These are phyloP conservation scores for Scolanthus callimorphus DNA, from an alignment of 92 coral and sea anemone species.

Conservation along the genomic window DNA sequence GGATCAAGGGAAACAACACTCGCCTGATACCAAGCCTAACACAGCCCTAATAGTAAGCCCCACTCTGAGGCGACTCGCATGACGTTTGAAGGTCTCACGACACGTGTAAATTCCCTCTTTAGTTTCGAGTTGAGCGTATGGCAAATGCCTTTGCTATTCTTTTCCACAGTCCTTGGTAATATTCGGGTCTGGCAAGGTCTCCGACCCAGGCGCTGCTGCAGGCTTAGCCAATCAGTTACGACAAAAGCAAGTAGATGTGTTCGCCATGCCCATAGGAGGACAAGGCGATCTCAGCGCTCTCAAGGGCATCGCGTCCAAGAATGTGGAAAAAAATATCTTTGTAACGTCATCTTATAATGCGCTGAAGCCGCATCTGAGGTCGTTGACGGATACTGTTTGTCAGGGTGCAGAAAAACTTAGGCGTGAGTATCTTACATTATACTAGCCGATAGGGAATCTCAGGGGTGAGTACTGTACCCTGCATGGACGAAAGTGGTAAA, in stretches of 20 bases:
- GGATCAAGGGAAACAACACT: no score
- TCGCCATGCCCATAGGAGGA: slow-evolving; percentile 58
- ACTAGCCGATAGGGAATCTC: no score
- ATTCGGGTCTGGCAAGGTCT: slow-evolving; percentile 56
- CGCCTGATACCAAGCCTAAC: no score
- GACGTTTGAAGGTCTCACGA: no score
- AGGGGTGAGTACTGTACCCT: no score
- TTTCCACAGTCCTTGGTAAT: slow-evolving; percentile 64
- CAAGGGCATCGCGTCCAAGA: slow-evolving; percentile 62
- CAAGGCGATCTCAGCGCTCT: slow-evolving; percentile 58
- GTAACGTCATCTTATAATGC: slow-evolving; percentile 70
- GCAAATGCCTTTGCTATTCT: no score
- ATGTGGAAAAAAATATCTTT: slow-evolving; percentile 78
- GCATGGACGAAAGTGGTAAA: no score
- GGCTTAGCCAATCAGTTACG: slow-evolving; percentile 40
- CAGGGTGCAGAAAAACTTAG: slow-evolving; percentile 54
- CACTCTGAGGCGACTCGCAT: no score
- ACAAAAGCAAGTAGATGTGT: slow-evolving; percentile 49
- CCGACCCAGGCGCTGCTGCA: slow-evolving; percentile 29
- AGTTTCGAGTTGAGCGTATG: no score
- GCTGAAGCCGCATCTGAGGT: slow-evolving; percentile 54
- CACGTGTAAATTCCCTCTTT: no score
- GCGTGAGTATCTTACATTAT: no score
- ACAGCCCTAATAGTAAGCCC: no score
- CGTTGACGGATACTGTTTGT: slow-evolving; percentile 65